Evolutionary conservation across 2,888 invertebrate species (phyloP).

Genomic region (Horisme vitalbata): DNA sequence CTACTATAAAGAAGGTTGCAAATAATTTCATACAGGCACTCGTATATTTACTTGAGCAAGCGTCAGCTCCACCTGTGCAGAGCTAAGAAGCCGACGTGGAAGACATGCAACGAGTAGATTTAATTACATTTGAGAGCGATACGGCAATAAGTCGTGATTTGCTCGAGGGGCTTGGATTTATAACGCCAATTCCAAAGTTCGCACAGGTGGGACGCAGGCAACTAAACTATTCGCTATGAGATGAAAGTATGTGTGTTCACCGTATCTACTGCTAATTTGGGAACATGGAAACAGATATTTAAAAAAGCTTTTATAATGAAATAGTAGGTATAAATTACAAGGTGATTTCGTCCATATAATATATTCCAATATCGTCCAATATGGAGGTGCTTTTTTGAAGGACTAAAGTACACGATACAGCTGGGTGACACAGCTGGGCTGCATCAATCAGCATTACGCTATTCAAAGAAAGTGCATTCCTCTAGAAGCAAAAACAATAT

Average conservation of each 20-base stretch:
- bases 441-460: too few species aligned
- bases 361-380: too few species aligned
- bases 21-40: neutral
- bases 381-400: too few species aligned
- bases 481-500: too few species aligned
- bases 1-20: neutral
- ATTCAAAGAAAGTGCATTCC: too few species aligned
- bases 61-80: conserved; percentile 22
- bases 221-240: conserved; percentile 30
- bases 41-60: neutral
- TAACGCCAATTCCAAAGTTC: conserved; percentile 49
- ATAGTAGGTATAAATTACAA: too few species aligned
- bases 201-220: conserved; percentile 31
- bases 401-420: too few species aligned
- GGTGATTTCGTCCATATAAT: too few species aligned
- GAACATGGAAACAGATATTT: too few species aligned
- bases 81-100: conserved; percentile 34
- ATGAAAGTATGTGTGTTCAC: conserved; percentile 18
- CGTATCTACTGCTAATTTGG: too few species aligned
- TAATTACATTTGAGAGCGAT: conserved; percentile 49
- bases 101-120: conserved; percentile 48
- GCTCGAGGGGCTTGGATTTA: conserved; percentile 49
- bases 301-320: too few species aligned
- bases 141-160: conserved; percentile 56
- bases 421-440: too few species aligned